phyloP scores from a whole-genome alignment of 2,888 invertebrate genomes.

The Yponomeuta cagnagella region DNA sequence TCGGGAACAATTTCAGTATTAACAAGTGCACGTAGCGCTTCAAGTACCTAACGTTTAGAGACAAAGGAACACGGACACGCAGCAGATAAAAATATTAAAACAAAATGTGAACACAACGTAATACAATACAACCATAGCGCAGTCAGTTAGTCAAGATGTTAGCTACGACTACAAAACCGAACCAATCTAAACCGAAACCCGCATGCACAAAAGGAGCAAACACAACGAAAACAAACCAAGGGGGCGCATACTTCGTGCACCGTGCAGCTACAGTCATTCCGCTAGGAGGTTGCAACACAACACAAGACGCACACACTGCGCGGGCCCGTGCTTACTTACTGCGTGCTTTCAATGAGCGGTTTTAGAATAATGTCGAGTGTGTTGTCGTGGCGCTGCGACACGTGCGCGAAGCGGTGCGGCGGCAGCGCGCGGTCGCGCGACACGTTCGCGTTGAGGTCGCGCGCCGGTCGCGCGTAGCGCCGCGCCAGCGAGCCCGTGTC shows the following conservation, averaged over 20 bases:
- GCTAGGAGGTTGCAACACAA: conserved; percentile 55
- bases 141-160: conserved; percentile 54
- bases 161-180: conserved; percentile 31
- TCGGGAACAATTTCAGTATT: conserved; percentile 19
- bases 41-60: neutral
- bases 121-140: conserved; percentile 19
- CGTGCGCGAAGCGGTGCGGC: conserved; percentile 44
- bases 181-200: conserved; percentile 38
- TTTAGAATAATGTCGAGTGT: conserved; percentile 75
- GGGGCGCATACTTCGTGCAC: conserved; percentile 30
- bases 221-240: conserved; percentile 37
- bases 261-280: conserved; percentile 63
- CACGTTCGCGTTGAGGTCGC: conserved; percentile 34
- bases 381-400: conserved; percentile 63
- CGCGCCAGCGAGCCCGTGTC: conserved; percentile 70
- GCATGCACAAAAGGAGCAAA: conserved; percentile 48
- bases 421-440: conserved; percentile 56
- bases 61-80: neutral
- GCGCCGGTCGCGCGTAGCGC: conserved; percentile 59
- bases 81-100: conserved; percentile 20
- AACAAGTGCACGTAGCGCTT: neutral
- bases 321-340: conserved; percentile 65
- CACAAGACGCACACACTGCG: conserved; percentile 28
- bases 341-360: conserved; percentile 76
- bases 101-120: conserved; percentile 24